Conservation (phyloP, 2,888 invertebrate species). For the Alloplasta piceator region DNA sequence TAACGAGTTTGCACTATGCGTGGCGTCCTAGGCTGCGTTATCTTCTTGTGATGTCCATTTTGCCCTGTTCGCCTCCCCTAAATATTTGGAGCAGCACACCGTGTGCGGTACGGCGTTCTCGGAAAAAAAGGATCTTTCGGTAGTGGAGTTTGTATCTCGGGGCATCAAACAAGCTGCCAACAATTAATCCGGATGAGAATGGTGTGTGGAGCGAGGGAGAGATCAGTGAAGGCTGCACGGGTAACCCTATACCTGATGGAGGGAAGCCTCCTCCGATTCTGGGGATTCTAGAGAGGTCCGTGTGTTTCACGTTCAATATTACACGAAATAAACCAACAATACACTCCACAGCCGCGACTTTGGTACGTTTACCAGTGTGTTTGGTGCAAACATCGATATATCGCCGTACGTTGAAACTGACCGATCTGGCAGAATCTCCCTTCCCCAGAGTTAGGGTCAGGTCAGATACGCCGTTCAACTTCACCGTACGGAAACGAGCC, state of each 20-base stretch:
- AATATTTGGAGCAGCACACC: neutral
- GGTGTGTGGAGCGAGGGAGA: conserved; percentile 56
- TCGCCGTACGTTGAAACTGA: conserved; percentile 43
- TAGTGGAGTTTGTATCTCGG: conserved; percentile 67
- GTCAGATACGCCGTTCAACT: conserved; percentile 31
- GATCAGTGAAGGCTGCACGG: conserved; percentile 58
- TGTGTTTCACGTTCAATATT: conserved; percentile 36
- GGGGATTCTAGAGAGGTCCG: conserved; percentile 45
- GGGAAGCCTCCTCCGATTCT: conserved; percentile 26
- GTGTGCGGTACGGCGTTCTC: conserved; percentile 37
- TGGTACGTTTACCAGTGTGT: neutral
- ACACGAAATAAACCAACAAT: neutral
- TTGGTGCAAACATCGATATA: neutral
- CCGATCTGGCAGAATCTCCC: neutral
- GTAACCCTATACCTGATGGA: conserved; percentile 78
- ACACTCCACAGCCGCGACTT: neutral
- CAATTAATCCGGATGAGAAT: conserved; percentile 79
- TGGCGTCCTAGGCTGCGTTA: too few relatives aligned
- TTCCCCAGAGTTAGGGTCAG: neutral
- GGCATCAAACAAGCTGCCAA: conserved; percentile 76
- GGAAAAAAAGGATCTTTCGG: conserved; percentile 58
- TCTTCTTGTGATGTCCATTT: too few relatives aligned
- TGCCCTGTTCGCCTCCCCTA: neutral
- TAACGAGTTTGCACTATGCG: too few relatives aligned
- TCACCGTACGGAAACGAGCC: conserved; percentile 30